These are phyloP conservation scores for Melinaea menophilus DNA, from an alignment of 2,888 invertebrate genomes.

Conservation along the genomic window DNA sequence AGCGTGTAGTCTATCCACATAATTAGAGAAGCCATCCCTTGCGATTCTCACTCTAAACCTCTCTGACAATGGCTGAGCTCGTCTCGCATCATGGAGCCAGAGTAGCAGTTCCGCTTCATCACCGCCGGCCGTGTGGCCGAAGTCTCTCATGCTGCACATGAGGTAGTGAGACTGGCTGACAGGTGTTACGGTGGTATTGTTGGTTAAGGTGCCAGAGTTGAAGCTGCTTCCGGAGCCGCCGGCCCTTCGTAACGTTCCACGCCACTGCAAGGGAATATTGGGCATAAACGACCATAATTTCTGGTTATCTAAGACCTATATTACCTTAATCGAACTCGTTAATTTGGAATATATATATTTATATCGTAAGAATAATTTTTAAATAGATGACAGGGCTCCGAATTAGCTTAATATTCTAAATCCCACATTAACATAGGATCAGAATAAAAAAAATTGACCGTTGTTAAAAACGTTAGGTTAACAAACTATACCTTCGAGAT, in stretches of 20 bases:
- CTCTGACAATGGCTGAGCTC: constrained; percentile 89
- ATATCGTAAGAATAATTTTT: too few relatives aligned
- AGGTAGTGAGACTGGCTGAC: constrained; percentile 79
- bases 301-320: too few relatives aligned
- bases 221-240: constrained; percentile 72
- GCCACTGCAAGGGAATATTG: constrained; percentile 51
- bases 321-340: too few relatives aligned
- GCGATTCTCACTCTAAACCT: constrained; percentile 92
- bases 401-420: too few relatives aligned
- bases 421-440: too few relatives aligned
- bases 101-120: constrained; percentile 94
- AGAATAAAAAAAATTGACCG: too few relatives aligned
- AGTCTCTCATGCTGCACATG: constrained; percentile 91
- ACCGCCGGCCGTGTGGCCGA: constrained; percentile 91
- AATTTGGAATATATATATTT: too few relatives aligned
- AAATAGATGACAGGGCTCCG: too few relatives aligned
- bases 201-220: constrained; percentile 66
- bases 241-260: constrained; percentile 67
- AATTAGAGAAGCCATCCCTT: constrained; percentile 93
- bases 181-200: constrained; percentile 41
- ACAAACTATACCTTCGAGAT: too few relatives aligned
- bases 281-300: constrained; percentile 6
- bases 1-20: constrained; percentile 90
- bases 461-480: too few relatives aligned
- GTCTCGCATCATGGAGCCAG: constrained; percentile 89